phyloP scores from a whole-genome alignment of 2,797 vertebrate genomes.

The Chaenodraco wilsoni region DNA sequence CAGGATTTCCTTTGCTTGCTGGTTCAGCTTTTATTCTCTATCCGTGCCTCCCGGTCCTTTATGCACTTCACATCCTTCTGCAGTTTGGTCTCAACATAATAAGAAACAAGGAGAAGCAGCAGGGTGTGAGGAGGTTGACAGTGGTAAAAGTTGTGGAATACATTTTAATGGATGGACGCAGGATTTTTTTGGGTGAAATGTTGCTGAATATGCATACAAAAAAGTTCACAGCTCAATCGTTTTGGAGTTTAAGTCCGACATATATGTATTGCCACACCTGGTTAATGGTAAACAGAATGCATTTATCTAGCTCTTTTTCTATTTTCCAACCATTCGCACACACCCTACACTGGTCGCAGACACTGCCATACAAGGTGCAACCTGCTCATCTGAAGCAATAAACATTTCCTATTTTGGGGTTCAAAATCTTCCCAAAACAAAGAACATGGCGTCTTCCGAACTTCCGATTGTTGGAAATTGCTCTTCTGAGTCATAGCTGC shows the following conservation, averaged over 20 bases:
- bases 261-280: too few relatives aligned
- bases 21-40: slow-evolving; percentile 41
- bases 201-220: slow-evolving; percentile 3
- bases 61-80: slow-evolving; percentile 24
- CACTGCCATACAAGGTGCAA: too few relatives aligned
- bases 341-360: not conserved
- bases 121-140: slow-evolving; percentile 15
- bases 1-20: slow-evolving; percentile 30
- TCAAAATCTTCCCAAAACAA: too few relatives aligned
- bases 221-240: not conserved
- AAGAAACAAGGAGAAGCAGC: slow-evolving; percentile 11
- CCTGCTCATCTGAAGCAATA: too few relatives aligned
- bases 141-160: slow-evolving; percentile 32
- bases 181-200: not conserved
- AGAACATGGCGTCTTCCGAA: too few relatives aligned
- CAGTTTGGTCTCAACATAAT: slow-evolving; percentile 40
- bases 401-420: too few relatives aligned
- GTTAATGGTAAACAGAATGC: too few relatives aligned
- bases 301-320: too few relatives aligned
- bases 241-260: not conserved
- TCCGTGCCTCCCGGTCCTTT: slow-evolving; percentile 39
- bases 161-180: slow-evolving; percentile 11
- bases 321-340: too few relatives aligned
- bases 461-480: too few relatives aligned
- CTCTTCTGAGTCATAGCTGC: too few relatives aligned